Conservation (phyloP, 2,797 vertebrate species). For the Syngnathus acus region DNA sequence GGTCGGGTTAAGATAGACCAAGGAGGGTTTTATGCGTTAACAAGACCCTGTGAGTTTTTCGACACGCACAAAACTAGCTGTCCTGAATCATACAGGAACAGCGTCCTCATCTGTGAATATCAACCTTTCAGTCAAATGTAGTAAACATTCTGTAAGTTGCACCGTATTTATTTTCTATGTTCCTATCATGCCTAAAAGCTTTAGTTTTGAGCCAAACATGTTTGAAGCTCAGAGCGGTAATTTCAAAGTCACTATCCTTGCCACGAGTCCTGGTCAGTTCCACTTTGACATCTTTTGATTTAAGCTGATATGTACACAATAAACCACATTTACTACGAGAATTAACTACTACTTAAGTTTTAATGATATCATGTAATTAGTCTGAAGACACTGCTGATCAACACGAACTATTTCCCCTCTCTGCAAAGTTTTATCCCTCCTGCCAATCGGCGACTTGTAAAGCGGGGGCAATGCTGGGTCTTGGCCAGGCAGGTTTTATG, state of each 20-base stretch:
- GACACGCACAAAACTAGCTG: too few species aligned
- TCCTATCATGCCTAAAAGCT: not conserved
- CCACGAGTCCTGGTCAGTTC: not conserved
- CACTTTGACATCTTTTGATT: not conserved
- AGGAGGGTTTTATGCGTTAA: too few species aligned
- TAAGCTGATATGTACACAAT: not conserved
- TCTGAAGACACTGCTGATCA: not conserved
- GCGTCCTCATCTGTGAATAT: not conserved
- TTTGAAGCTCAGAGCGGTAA: not conserved
- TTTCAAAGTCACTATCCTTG: not conserved
- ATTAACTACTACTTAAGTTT: not conserved
- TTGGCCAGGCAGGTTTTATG: constrained; percentile 67
- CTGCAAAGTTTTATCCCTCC: not conserved
- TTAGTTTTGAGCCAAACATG: not conserved
- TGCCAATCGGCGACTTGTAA: constrained; percentile 39
- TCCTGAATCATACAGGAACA: not conserved
- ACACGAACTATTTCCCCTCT: not conserved
- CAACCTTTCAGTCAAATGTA: not conserved
- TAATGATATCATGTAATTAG: not conserved
- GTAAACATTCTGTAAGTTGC: not conserved
- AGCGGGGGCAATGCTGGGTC: constrained; percentile 48
- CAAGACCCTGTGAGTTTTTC: too few species aligned
- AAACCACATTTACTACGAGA: not conserved
- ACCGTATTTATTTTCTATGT: not conserved
- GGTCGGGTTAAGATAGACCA: too few species aligned